Evolutionary conservation across 2,797 vertebrate genomes (phyloP), one percentile per base, ranked within the genome.

Genomic region (Hyperoplus lanceolatus): DNA sequence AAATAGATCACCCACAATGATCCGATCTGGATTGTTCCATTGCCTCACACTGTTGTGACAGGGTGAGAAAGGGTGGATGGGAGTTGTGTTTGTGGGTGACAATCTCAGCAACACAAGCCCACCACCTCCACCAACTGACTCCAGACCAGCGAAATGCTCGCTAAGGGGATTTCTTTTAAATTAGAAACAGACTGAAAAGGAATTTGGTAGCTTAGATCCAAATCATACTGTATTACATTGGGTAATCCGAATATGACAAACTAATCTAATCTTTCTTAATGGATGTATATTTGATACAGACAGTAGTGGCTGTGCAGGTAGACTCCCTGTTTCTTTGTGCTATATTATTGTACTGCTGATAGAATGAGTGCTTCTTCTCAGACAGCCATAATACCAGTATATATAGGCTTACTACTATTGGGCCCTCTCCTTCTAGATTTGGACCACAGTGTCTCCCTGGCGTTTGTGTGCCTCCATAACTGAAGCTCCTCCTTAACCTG

Each of bases 1-100:
- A 80, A 82, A 76, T 85, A 83, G 83, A 87, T 87, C 85, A 84
- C 70, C 4, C 60, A 54, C 71, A 85, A 89, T 73, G 67, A 89
- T 76, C 67, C 61, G 39, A 75, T 70, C 54, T 71, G 43, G 54
- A 48, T 56, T 62, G 70, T 51, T 66, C 53, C 74, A 46, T n/a
- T 16, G 51, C 62, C 49, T 63, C 56, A 38, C 66, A 56, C 65
- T 57, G 51, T 46, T 2, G 48, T 60, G 54, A 46, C 7, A 49
- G 58, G n/a, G n/a, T n/a, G n/a, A 69, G 45, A n/a, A n/a, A 8
- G 11, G 48, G n/a, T 4, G 56, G 14, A 6, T 14, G 11, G 16
- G 39, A 29, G 29, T 1, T 48, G 38, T 62, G 49, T 61, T 53
- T 65, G 13, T 29, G 29, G n/a, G 42, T 64, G 67, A 49, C 54